Percentiles rank a stretch among this genome's conserved stretches.
These are phyloP conservation scores for Geotria australis DNA, from an alignment of 2,797 vertebrate genomes.

Conservation along the genomic window DNA sequence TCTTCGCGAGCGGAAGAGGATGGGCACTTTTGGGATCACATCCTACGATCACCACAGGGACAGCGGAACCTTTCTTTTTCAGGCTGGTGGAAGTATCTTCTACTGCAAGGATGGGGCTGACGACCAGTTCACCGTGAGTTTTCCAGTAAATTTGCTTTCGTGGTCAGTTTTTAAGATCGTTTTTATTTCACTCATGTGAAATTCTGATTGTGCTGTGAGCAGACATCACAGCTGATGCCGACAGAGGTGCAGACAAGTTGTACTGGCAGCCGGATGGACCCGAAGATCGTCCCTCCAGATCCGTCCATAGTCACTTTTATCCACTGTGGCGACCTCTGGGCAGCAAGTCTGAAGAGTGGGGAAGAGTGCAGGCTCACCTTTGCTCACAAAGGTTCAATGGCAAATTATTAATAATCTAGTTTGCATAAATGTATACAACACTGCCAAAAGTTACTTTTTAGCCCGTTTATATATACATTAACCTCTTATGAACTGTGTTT, in stretches of 20 bases:
- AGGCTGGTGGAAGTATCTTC: slow-evolving; percentile 92
- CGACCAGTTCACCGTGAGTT: slow-evolving; percentile 11
- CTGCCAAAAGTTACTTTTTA: too few relatives aligned
- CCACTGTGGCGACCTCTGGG: slow-evolving; percentile 77
- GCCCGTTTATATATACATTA: too few relatives aligned
- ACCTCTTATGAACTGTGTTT: background rate
- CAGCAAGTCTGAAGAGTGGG: slow-evolving; percentile 48
- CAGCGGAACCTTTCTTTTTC: slow-evolving; percentile 83
- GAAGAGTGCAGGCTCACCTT: slow-evolving; percentile 23
- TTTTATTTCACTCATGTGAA: too few relatives aligned
- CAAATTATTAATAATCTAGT: too few relatives aligned
- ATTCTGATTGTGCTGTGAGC: background rate
- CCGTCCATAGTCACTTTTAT: slow-evolving; percentile 74
- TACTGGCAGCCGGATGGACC: slow-evolving; percentile 80
- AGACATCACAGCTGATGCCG: slow-evolving; percentile 55
- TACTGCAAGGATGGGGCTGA: slow-evolving; percentile 70
- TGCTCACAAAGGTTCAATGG: slow-evolving; percentile 23
- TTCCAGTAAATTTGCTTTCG: slow-evolving; percentile 6
- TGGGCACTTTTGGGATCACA: slow-evolving; percentile 80
- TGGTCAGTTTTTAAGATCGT: slow-evolving; percentile 12
- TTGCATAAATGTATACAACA: too few relatives aligned
- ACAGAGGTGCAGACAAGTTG: slow-evolving; percentile 82
- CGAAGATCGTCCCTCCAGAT: slow-evolving; percentile 67
- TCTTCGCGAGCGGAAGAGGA: slow-evolving; percentile 57
- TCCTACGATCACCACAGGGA: slow-evolving; percentile 77